These are phyloP conservation scores for Lacanobia oleracea DNA, from an alignment of 2,888 invertebrate genomes.

Conservation along the genomic window DNA sequence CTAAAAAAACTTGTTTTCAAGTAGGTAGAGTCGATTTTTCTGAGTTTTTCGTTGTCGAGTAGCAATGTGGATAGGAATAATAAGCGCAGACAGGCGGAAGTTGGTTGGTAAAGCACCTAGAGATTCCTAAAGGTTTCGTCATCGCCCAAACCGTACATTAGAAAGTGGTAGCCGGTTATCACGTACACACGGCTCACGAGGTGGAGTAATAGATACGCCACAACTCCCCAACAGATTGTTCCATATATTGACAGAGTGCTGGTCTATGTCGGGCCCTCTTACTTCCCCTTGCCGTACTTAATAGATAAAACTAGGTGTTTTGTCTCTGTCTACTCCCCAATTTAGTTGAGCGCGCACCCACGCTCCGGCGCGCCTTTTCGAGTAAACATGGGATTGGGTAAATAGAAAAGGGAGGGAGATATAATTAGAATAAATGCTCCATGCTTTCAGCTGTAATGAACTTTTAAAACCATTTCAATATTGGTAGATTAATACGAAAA, in stretches of 20 bases:
- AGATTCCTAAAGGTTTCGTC: constrained; percentile 63
- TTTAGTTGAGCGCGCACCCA: constrained; percentile 87
- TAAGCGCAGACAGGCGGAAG: constrained; percentile 5
- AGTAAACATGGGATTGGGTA: constrained; percentile 88
- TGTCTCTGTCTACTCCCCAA: constrained; percentile 87
- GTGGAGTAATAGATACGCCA: constrained; percentile 81
- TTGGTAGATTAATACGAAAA: not conserved
- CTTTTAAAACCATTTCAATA: constrained; percentile 54
- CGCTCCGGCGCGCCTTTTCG: constrained; percentile 87
- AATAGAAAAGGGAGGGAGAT: constrained; percentile 88
- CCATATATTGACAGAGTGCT: constrained; percentile 83
- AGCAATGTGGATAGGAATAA: not conserved
- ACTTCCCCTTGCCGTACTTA: constrained; percentile 72
- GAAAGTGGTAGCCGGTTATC: constrained; percentile 83
- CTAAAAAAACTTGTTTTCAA: constrained; percentile 33
- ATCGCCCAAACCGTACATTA: constrained; percentile 73
- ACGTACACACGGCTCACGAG: constrained; percentile 68
- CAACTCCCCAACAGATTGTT: constrained; percentile 79
- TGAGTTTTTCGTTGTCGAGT: constrained; percentile 1
- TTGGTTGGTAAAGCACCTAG: constrained; percentile 31
- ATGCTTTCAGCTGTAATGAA: constrained; percentile 73
- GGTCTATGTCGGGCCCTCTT: constrained; percentile 77
- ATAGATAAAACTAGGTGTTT: constrained; percentile 78
- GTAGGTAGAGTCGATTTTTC: constrained; percentile 1
- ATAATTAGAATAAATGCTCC: constrained; percentile 89